These are phyloP conservation scores for Spodoptera littoralis DNA, from an alignment of 2,888 invertebrate genomes.

Conservation along the genomic window DNA sequence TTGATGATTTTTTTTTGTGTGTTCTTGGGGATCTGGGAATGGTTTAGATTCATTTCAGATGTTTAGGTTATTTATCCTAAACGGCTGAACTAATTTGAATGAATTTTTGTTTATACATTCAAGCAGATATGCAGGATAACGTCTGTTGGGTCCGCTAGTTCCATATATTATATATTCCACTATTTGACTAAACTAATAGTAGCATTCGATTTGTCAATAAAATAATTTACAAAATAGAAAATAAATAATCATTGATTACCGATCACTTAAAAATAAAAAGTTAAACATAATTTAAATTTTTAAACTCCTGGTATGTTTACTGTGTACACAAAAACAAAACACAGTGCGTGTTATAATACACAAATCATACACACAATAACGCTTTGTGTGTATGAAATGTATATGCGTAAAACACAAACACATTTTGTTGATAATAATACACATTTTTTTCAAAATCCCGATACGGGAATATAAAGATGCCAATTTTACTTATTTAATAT, in stretches of 20 bases:
- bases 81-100: too few relatives aligned
- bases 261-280: background rate
- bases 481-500: background rate
- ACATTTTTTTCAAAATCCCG: constrained; percentile 1
- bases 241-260: constrained; percentile 5
- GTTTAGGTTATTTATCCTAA: too few relatives aligned
- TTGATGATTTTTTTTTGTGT: too few relatives aligned
- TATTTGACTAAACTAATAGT: constrained; percentile 17
- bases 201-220: background rate
- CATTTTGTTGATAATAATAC: too few relatives aligned
- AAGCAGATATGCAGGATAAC: too few relatives aligned
- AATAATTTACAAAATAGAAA: constrained; percentile 5
- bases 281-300: constrained; percentile 11
- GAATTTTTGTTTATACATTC: too few relatives aligned
- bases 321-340: constrained; percentile 9
- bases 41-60: too few relatives aligned
- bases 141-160: too few relatives aligned
- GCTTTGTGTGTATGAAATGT: constrained; percentile 10
- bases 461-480: constrained; percentile 1
- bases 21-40: too few relatives aligned
- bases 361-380: background rate
- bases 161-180: too few relatives aligned
- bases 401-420: too few relatives aligned
- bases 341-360: background rate
- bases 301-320: constrained; percentile 29